These are phyloP conservation scores for Hedya salicella DNA, from an alignment of 2,888 invertebrate genomes.

Conservation along the genomic window DNA sequence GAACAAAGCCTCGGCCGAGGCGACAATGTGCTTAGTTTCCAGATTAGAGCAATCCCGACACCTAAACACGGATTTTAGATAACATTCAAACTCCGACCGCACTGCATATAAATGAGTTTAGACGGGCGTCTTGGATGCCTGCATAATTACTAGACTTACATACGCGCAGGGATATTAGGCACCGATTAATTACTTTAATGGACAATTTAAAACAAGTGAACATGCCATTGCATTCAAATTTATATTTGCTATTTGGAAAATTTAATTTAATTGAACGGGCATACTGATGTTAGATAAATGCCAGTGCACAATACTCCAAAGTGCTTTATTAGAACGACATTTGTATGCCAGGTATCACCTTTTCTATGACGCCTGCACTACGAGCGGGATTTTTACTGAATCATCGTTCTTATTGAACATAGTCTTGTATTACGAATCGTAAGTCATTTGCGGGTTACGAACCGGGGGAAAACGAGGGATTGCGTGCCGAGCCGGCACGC, in stretches of 20 bases:
- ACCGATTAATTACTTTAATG: slow-evolving; percentile 69
- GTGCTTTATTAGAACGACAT: slow-evolving; percentile 11
- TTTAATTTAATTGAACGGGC: slow-evolving; percentile 25
- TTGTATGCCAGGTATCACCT: slow-evolving; percentile 30
- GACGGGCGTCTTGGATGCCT: slow-evolving; percentile 75
- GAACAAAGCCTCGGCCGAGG: slow-evolving; percentile 78
- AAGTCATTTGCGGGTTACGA: slow-evolving; percentile 26
- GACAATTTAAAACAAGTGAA: slow-evolving; percentile 59
- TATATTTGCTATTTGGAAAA: slow-evolving; percentile 32
- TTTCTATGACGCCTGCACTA: slow-evolving; percentile 29
- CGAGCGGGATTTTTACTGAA: slow-evolving; percentile 24
- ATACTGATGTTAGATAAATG: slow-evolving; percentile 19
- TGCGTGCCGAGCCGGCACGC: slow-evolving; percentile 72
- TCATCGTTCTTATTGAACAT: slow-evolving; percentile 12
- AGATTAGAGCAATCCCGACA: slow-evolving; percentile 84
- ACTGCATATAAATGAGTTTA: slow-evolving; percentile 84
- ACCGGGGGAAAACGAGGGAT: slow-evolving; percentile 54
- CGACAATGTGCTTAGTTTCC: slow-evolving; percentile 83
- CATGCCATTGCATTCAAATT: slow-evolving; percentile 48
- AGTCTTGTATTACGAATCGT: slow-evolving; percentile 15
- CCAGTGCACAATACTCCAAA: slow-evolving; percentile 6
- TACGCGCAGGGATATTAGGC: slow-evolving; percentile 66
- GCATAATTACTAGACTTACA: slow-evolving; percentile 78
- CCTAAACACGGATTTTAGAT: slow-evolving; percentile 85
- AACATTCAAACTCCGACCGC: slow-evolving; percentile 83